Percentiles rank a stretch among this genome's conserved stretches.
These are phyloP conservation scores for Poecilia latipinna DNA, from an alignment of 2,113 vertebrate genomes.

Conservation along the genomic window DNA sequence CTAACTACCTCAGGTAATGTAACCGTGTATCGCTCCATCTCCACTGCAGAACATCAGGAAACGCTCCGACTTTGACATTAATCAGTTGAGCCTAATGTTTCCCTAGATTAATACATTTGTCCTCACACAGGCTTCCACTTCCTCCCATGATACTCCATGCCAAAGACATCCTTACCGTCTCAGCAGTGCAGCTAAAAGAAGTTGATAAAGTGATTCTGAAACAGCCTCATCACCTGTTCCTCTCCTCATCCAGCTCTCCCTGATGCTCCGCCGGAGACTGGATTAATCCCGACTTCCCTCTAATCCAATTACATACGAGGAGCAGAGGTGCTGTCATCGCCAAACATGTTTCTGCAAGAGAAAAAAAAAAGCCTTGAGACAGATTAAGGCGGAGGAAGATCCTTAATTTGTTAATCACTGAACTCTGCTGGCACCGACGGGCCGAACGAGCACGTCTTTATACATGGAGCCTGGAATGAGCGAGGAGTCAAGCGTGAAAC, in stretches of 20 bases:
- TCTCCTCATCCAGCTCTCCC: slow-evolving; percentile 17
- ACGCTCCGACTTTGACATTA: slow-evolving; percentile 50
- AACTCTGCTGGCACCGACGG: slow-evolving; percentile 65
- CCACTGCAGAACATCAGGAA: slow-evolving; percentile 39
- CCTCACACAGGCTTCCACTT: slow-evolving; percentile 30
- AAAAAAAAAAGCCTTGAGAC: slow-evolving; percentile 66
- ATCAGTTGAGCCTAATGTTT: slow-evolving; percentile 57
- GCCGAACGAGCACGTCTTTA: slow-evolving; percentile 54
- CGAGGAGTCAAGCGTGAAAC: slow-evolving; percentile 69
- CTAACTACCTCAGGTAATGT: neutral
- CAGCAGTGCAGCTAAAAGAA: slow-evolving; percentile 22
- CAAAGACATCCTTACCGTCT: slow-evolving; percentile 51
- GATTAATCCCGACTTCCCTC: slow-evolving; percentile 66
- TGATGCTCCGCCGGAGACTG: slow-evolving; percentile 15
- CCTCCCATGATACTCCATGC: slow-evolving; percentile 46
- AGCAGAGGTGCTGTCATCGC: slow-evolving; percentile 71
- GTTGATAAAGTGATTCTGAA: slow-evolving; percentile 52
- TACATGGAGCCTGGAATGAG: slow-evolving; percentile 48
- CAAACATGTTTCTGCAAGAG: slow-evolving; percentile 66
- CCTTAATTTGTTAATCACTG: slow-evolving; percentile 77
- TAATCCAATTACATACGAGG: slow-evolving; percentile 74
- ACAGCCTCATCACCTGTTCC: slow-evolving; percentile 71
- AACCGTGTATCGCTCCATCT: neutral
- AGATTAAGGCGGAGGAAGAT: slow-evolving; percentile 70
- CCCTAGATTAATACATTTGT: slow-evolving; percentile 51